Conservation (phyloP, 1,140 invertebrate genomes). For the Diachasma alloeum region DNA sequence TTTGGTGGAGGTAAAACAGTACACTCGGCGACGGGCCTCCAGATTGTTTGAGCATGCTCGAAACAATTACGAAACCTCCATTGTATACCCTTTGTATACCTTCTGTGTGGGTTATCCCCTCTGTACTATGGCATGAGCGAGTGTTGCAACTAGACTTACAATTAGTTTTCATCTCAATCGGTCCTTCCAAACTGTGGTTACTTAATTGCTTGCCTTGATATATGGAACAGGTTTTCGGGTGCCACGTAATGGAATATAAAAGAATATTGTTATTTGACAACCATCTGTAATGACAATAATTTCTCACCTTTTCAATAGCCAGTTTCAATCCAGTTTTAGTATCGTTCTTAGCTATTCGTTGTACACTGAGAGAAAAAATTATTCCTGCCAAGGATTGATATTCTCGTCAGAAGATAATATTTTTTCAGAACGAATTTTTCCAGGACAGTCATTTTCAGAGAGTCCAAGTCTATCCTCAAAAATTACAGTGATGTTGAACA, state of each 20-base stretch:
- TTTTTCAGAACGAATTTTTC: too few relatives aligned
- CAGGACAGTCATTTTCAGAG: too few relatives aligned
- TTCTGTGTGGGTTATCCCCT: not conserved
- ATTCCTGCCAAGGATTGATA: too few relatives aligned
- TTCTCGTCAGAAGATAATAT: too few relatives aligned
- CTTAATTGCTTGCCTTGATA: slow-evolving; percentile 25
- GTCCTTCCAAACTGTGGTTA: slow-evolving; percentile 20
- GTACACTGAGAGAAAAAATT: too few relatives aligned
- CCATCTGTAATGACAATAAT: too few relatives aligned
- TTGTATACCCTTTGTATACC: slow-evolving; percentile 11
- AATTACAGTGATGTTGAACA: too few relatives aligned
- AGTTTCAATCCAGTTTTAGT: too few relatives aligned
- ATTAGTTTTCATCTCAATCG: slow-evolving; percentile 29
- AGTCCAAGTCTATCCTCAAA: too few relatives aligned
- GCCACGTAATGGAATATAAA: not conserved
- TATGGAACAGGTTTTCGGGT: not conserved
- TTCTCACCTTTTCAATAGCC: too few relatives aligned
- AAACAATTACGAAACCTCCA: slow-evolving; percentile 28
- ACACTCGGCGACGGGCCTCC: not conserved
- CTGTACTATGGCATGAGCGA: not conserved
- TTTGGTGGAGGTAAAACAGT: not conserved
- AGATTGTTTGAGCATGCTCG: slow-evolving; percentile 11
- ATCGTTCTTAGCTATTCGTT: too few relatives aligned
- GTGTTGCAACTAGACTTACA: slow-evolving; percentile 21
- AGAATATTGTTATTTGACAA: not conserved